Evolutionary conservation across 2,797 vertebrate genomes (phyloP).

Genomic region (Lophius americanus): DNA sequence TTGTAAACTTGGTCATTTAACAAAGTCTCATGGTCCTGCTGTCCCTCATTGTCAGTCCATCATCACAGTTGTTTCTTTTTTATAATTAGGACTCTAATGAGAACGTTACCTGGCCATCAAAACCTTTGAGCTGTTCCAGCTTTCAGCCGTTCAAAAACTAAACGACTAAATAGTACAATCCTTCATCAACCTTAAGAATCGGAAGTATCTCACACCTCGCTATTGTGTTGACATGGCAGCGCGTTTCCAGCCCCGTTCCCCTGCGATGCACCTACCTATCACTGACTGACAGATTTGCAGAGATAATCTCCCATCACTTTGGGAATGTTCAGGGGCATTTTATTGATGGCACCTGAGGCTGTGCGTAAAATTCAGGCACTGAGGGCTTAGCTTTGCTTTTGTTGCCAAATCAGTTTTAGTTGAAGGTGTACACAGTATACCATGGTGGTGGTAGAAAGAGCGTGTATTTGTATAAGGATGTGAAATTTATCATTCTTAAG

Average conservation of each 20-base stretch:
- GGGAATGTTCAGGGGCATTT: slow-evolving; percentile 47
- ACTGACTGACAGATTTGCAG: slow-evolving; percentile 62
- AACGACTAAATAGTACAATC: neutral
- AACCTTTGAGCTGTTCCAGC: slow-evolving; percentile 22
- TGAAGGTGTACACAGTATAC: neutral
- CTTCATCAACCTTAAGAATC: slow-evolving; percentile 22
- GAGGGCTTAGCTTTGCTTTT: neutral
- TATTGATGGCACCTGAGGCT: slow-evolving; percentile 51
- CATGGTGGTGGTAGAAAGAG: neutral
- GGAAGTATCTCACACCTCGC: slow-evolving; percentile 18
- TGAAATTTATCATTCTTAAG: neutral
- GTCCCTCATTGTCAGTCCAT: neutral
- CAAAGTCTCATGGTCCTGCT: slow-evolving; percentile 7
- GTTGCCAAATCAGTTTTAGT: slow-evolving; percentile 10
- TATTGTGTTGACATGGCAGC: slow-evolving; percentile 39
- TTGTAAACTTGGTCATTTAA: neutral
- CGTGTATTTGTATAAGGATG: neutral
- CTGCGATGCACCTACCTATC: slow-evolving; percentile 50
- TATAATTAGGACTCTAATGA: neutral
- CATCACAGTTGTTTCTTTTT: slow-evolving; percentile 11
- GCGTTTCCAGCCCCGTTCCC: slow-evolving; percentile 13
- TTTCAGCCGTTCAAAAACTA: slow-evolving; percentile 1
- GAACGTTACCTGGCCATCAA: slow-evolving; percentile 12
- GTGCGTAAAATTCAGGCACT: slow-evolving; percentile 28
- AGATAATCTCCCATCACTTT: slow-evolving; percentile 57